Evolutionary conservation across 2,113 vertebrate species (phyloP), one percentile per base, ranked within the genome.

Genomic region (Paratilapia polleni): DNA sequence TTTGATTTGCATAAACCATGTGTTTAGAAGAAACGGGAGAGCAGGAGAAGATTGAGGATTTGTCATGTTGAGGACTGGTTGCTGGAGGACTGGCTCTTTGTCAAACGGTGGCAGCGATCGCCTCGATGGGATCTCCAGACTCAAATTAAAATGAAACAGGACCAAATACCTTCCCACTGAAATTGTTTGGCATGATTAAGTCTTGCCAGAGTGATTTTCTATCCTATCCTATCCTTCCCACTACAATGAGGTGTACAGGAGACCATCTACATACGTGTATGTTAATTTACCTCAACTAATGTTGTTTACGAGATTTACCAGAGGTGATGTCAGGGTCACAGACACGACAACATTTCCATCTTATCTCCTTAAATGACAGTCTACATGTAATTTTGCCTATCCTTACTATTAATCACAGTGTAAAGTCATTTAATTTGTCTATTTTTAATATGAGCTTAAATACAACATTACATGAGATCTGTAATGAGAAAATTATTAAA

Each of bases 1-100:
- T 92, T 89, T 58, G 93, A 96, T 96, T 96, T 96, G 96, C 96
- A 96, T 96, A 96, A 95, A 94, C 93, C 94, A 94, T 95, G 95
- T 94, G 94, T 96, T 96, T 92, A 92, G 94, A 92, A 94, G 91
- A 95, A 94, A 89, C 43, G 85, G 85, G 60, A 58, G 87, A 70
- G 90, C 79, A 11, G 82, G 52, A 80, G 76, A 87, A 95, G 95
- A 95, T 91, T 94, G 94, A 93, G 93, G 93, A 95, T 94, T 94
- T 94, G 95, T 96, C 95, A 96, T 94, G 91, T 91, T 77, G 89
- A 86, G 90, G 88, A 88, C 88, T 84, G 87, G 90, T 59, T 68
- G 92, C 87, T 70, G 36, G 89, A 90, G 89, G 62, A 2, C 68
- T 34, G 87, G 92, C 95, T 90, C 93, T 96, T 93, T 92, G 93